These are phyloP conservation scores for Goniozus legneri DNA, from an alignment of 1,140 invertebrate species.

Conservation along the genomic window DNA sequence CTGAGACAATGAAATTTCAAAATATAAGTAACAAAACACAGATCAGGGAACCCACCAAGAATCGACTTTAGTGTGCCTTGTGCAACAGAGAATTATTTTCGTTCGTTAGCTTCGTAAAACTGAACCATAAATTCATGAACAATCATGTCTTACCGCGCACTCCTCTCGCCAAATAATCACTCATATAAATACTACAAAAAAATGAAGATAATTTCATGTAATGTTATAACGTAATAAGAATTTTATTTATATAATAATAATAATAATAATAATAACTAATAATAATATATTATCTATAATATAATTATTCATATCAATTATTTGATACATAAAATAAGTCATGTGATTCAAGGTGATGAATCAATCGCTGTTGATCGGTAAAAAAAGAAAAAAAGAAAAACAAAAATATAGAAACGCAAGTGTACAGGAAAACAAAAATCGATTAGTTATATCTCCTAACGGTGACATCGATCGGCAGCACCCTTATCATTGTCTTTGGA, in stretches of 20 bases:
- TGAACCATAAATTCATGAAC: too few species aligned
- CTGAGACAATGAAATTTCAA: too few species aligned
- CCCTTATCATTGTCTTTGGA: constrained; percentile 21
- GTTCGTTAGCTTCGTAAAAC: too few species aligned
- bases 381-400: background rate
- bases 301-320: constrained; percentile 2
- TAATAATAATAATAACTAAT: background rate
- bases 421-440: background rate
- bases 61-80: too few species aligned
- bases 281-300: constrained; percentile 2
- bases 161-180: too few species aligned
- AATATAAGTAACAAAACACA: too few species aligned
- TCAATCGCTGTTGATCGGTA: background rate
- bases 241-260: constrained; percentile 5
- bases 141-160: too few species aligned
- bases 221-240: constrained; percentile 21
- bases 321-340: constrained; percentile 7
- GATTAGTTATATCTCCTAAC: background rate
- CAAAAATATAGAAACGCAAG: constrained; percentile 4
- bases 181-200: constrained; percentile 26
- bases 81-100: too few species aligned
- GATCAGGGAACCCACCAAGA: too few species aligned
- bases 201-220: constrained; percentile 18
- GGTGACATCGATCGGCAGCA: constrained; percentile 12
- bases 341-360: constrained; percentile 3